Evolutionary conservation across 2,113 vertebrate genomes (phyloP).

Genomic region (Gracilinanus agilis): DNA sequence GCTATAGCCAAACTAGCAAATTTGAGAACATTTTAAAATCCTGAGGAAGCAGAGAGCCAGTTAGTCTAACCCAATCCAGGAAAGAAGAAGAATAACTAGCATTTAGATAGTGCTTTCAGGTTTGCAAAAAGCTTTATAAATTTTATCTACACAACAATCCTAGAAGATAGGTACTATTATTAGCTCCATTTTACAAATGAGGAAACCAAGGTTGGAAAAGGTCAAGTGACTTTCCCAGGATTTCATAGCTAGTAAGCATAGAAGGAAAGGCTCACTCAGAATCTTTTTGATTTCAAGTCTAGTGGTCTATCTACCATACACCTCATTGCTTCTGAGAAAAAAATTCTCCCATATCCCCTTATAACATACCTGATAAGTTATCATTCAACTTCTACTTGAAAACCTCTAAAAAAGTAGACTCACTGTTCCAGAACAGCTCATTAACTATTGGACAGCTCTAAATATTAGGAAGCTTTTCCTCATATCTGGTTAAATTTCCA

Average conservation of each 20-base stretch:
- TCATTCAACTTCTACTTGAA: neutral
- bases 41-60: neutral
- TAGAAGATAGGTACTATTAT: neutral
- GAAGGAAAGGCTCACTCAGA: neutral
- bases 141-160: neutral
- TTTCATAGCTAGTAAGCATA: neutral
- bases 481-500: neutral
- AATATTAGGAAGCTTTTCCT: neutral
- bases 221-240: neutral
- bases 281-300: neutral
- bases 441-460: neutral
- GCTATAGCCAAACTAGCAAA: neutral
- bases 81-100: neutral
- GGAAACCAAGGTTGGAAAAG: neutral
- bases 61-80: neutral
- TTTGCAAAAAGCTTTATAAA: neutral
- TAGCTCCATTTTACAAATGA: neutral
- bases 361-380: neutral
- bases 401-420: neutral
- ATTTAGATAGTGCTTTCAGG: neutral
- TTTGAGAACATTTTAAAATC: neutral
- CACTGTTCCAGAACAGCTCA: neutral
- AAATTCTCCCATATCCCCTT: neutral
- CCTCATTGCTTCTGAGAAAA: neutral
- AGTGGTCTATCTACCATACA: neutral